Percentiles rank a stretch among this genome's conserved stretches.
These are phyloP conservation scores for Malurus melanocephalus DNA, from an alignment of 2,113 vertebrate species.

Conservation along the genomic window DNA sequence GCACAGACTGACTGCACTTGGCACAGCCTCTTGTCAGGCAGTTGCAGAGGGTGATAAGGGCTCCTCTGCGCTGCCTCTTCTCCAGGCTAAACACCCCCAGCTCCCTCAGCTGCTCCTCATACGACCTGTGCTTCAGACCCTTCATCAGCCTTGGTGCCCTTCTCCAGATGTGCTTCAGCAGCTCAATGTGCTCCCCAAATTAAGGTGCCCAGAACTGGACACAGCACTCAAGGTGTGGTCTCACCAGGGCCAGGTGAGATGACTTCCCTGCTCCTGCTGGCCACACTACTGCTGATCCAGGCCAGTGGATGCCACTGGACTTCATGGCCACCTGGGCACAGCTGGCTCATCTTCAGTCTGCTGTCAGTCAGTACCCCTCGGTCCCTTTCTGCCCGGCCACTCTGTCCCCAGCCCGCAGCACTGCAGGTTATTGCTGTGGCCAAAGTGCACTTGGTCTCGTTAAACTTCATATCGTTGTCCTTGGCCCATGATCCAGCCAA, in stretches of 20 bases:
- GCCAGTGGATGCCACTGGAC: background rate
- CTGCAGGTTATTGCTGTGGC: background rate
- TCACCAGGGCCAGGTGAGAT: background rate
- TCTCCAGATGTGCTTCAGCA: accelerated
- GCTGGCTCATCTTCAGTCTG: background rate
- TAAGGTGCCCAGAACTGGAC: background rate
- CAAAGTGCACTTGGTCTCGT: no score
- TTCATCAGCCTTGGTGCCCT: background rate
- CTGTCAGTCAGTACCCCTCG: background rate
- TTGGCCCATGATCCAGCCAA: background rate
- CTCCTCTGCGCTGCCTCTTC: background rate
- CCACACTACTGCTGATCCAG: background rate
- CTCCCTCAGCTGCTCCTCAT: background rate
- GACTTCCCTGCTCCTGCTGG: background rate
- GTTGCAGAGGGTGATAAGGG: accelerated
- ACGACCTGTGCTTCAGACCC: background rate
- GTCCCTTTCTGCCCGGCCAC: background rate
- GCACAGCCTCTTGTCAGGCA: background rate
- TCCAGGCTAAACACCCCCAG: background rate
- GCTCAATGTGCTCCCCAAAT: no score
- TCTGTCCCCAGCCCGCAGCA: background rate
- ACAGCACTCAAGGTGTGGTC: accelerated
- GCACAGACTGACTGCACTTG: background rate
- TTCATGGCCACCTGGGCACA: background rate
- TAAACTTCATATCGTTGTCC: background rate